Base-by-base conservation (phyloP, 2,113 vertebrate species). In the Dicrurus megarhynchus region DNA sequence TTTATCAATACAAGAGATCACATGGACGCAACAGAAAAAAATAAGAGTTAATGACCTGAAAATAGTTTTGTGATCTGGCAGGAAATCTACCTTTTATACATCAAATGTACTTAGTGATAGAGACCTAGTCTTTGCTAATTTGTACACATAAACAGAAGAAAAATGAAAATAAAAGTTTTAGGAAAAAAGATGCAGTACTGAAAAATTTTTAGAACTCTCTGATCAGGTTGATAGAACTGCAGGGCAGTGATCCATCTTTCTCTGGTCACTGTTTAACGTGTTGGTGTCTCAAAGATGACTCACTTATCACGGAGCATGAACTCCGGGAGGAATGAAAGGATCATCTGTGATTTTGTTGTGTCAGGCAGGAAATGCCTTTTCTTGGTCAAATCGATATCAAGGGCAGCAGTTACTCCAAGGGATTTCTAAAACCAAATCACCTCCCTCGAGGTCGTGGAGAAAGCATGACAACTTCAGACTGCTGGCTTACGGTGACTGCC, bases 121-220 rank as follows among this genome's bases (percentile, higher is more conserved):
- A 52, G 1, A 2, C 21, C 22, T 35, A n/a, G 1, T 10, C 4
- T 47, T 84, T 70, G 4, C 7, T 63, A 47, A 21, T 8, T 46
- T 37, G 6, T 16, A 39, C 56, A 56, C 4, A 50, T 23, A 75
- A 67, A 69, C 13, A 41, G 14, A 75, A 50, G 2, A 0, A 60
- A 83, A 88, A 46, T 6, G 0, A 77, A 93, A 49, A 35, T 3
- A 30, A 52, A 46, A 8, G 11, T 44, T 64, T 69, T 37, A 42
- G 4, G 1, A 4, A 41, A 42, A 56, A 32, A 16, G 33, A 10
- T n/a, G 18, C 7, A 57, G 2, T 3, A 16, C 1, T 11, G 7
- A 22, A 53, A 55, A 28, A 17, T 5, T 60, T 73, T 74, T 17
- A 39, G 6, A 61, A 14, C 26, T n/a, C 5, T 73, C 14, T 63